These are phyloP conservation scores for Mayetiola destructor DNA, from an alignment of 2,888 invertebrate species.

Conservation along the genomic window DNA sequence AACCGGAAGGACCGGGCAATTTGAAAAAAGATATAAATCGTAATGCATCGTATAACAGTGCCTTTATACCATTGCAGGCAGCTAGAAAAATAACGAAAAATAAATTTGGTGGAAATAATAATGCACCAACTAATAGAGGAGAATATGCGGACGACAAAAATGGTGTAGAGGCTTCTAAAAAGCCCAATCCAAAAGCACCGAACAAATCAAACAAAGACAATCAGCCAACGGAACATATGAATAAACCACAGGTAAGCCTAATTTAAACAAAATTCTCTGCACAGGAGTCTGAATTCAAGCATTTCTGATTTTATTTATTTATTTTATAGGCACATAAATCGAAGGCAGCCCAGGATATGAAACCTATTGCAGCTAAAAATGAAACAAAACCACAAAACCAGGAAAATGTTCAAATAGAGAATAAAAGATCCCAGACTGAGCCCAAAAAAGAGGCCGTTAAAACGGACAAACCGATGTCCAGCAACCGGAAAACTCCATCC, in stretches of 20 bases:
- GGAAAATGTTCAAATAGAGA: background rate
- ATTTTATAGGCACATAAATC: background rate
- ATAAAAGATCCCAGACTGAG: background rate
- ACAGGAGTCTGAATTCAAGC: background rate
- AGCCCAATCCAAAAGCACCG: background rate
- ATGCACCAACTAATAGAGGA: background rate
- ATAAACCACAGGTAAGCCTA: background rate
- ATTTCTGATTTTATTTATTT: background rate
- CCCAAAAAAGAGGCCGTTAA: background rate
- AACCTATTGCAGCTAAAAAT: no score
- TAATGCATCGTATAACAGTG: slow-evolving; percentile 26
- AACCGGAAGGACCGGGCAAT: slow-evolving; percentile 14
- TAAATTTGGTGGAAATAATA: background rate
- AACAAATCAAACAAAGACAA: background rate
- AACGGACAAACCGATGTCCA: no score
- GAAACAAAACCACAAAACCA: background rate
- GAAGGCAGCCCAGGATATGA: no score
- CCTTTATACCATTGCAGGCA: slow-evolving; percentile 43
- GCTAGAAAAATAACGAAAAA: slow-evolving; percentile 17
- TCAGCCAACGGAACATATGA: background rate
- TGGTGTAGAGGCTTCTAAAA: background rate
- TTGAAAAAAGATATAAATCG: background rate
- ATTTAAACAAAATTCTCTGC: background rate
- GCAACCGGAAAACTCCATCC: background rate
- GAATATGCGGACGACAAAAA: background rate